Percentiles rank a stretch among this genome's conserved stretches.
Evolutionary conservation across 2,888 invertebrate species (phyloP).

Genomic region (Choreutis nemorana): DNA sequence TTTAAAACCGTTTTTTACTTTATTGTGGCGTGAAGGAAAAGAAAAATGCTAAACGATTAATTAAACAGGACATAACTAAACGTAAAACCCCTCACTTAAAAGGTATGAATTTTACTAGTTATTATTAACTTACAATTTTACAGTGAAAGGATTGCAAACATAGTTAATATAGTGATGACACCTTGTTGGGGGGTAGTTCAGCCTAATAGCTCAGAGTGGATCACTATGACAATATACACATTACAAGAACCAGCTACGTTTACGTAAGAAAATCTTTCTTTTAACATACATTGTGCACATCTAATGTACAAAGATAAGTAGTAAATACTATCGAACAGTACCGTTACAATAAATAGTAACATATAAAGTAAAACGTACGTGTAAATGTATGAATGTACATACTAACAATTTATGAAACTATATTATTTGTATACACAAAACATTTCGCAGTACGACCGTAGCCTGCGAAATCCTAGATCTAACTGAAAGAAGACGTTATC

Average conservation of each 20-base stretch:
- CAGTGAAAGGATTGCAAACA: constrained; percentile 54
- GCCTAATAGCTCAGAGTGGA: constrained; percentile 44
- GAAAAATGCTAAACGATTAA: background rate
- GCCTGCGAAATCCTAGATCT: constrained; percentile 52
- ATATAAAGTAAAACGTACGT: background rate
- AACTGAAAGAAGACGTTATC: constrained; percentile 39
- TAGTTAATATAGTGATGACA: constrained; percentile 53
- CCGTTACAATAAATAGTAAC: too few species aligned
- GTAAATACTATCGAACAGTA: background rate
- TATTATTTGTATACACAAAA: constrained; percentile 1
- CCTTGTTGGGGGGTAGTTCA: constrained; percentile 57
- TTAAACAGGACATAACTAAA: too few species aligned
- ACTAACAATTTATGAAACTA: constrained; percentile 2
- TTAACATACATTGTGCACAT: background rate
- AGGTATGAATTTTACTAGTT: background rate
- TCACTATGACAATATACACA: constrained; percentile 54
- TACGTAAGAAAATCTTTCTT: constrained; percentile 30
- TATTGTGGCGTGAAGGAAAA: too few species aligned
- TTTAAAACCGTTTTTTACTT: too few species aligned
- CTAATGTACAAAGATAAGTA: background rate
- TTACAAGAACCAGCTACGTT: constrained; percentile 53
- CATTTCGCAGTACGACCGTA: constrained; percentile 33
- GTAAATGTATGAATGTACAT: background rate
- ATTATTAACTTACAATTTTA: too few species aligned
- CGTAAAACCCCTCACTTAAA: too few species aligned